A percentile compares a stretch with the other conserved stretches of the same genome.
phyloP scores from a whole-genome alignment of 2,888 invertebrate genomes.

The Entomobrya proxima region DNA sequence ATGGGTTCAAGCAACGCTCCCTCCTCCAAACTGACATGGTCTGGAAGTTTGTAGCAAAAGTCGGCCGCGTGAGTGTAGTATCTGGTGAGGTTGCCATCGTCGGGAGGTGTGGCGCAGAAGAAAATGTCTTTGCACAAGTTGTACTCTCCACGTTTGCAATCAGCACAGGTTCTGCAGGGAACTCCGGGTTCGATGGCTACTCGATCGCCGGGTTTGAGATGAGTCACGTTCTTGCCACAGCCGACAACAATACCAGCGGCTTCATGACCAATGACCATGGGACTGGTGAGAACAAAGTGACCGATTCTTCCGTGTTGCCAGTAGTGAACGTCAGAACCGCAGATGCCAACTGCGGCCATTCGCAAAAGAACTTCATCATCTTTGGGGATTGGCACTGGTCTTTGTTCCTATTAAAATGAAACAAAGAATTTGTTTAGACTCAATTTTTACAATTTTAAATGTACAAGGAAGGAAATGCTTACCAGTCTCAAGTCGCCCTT shows the following conservation, averaged over 20 bases:
- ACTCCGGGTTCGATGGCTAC: conserved; percentile 97
- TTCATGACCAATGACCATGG: conserved; percentile 98
- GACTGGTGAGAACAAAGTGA: conserved; percentile 88
- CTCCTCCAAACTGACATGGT: conserved; percentile 93
- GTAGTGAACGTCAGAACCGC: conserved; percentile 96
- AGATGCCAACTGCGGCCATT: conserved; percentile 97
- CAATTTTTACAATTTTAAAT: background rate
- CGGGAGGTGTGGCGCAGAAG: conserved; percentile 97
- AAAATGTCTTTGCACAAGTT: conserved; percentile 91
- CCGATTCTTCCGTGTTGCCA: conserved; percentile 90
- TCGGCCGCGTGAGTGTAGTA: conserved; percentile 94
- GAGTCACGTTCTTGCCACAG: conserved; percentile 82
- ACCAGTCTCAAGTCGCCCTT: conserved; percentile 86
- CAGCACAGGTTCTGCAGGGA: conserved; percentile 88
- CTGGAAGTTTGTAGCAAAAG: conserved; percentile 92
- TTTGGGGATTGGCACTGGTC: conserved; percentile 86
- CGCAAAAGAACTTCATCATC: conserved; percentile 88
- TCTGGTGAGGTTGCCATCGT: conserved; percentile 90
- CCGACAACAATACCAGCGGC: conserved; percentile 84
- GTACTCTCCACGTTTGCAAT: conserved; percentile 92
- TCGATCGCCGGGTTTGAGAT: conserved; percentile 86
- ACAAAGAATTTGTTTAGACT: background rate
- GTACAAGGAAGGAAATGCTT: conserved; percentile 44
- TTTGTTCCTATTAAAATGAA: conserved; percentile 84
- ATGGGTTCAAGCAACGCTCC: conserved; percentile 95